phyloP scores from a whole-genome alignment of 2,113 vertebrate genomes.

The Neodon shergylaensis region DNA sequence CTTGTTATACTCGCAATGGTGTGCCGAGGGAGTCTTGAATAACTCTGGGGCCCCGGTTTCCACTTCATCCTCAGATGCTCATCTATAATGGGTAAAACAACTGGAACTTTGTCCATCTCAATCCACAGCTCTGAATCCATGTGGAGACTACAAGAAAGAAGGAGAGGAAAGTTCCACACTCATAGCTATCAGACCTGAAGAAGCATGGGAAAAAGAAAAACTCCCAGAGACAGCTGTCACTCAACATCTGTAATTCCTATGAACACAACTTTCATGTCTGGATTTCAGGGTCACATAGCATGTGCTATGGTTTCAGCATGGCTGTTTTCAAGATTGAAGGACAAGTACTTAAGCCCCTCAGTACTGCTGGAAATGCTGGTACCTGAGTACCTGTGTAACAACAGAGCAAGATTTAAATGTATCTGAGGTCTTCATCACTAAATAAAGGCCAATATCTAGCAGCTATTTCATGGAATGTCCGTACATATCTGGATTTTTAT shows the following conservation, averaged over 20 bases:
- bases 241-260: neutral
- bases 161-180: no score
- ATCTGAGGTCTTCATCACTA: neutral
- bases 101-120: neutral
- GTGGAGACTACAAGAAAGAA: neutral
- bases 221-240: neutral
- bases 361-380: neutral
- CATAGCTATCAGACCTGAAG: no score
- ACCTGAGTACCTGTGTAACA: neutral
- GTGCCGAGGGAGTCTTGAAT: neutral
- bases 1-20: no score
- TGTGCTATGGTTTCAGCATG: neutral
- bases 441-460: neutral
- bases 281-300: no score
- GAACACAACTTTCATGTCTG: no score
- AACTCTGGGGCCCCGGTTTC: neutral
- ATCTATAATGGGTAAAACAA: neutral
- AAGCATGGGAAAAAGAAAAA: no score
- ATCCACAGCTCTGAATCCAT: neutral
- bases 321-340: neutral
- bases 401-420: neutral
- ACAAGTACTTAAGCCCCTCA: neutral
- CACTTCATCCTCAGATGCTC: no score
- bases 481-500: neutral
- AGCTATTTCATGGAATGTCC: neutral